Evolutionary conservation across 2,888 invertebrate genomes (phyloP), one percentile per base, ranked within the genome.

Genomic region (Phasia obesa): DNA sequence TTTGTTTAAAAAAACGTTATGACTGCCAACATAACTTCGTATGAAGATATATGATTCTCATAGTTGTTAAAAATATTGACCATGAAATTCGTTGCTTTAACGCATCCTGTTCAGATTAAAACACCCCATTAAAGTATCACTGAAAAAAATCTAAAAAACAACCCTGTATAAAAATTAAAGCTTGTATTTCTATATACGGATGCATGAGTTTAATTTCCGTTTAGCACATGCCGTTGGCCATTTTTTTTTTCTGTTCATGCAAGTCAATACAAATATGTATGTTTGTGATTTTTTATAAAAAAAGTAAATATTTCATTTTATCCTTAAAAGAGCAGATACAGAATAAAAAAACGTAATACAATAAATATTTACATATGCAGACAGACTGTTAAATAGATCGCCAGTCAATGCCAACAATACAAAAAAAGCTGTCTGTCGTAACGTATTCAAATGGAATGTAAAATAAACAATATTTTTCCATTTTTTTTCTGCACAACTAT

Each of bases 321-420:
- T 62, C 55, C 62, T 65, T 65, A 64, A 77, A 55, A 53, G 53
- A 53, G 53, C 53, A 67, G 44, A n/a, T 17, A 13, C 60, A 69
- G 44, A 23, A 47, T 1, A 86, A 86, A 85, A 84, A 38, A 35
- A 2, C 38, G 49, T 21, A 74, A 84, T 86, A 87, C 88, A 86
- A 87, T 88, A 88, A 89, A 89, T 89, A 89, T 89, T 89, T 89
- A 86, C 89, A 88, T 88, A 89, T 87, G 87, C 89, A 81, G 84
- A 87, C 88, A 83, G 84, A 62, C 69, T 62, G 65, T 71, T 55
- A 76, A 81, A 81, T 86, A 84, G 86, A 86, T 75, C 79, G 71
- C 73, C 82, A 60, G 70, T 65, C 69, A 75, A 64, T 69, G 7
- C 42, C 84, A 85, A 71, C 75, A 76, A 81, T 67, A 38, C 13